These are phyloP conservation scores for Calameuta filiformis DNA, from an alignment of 2,888 invertebrate species.

Conservation along the genomic window DNA sequence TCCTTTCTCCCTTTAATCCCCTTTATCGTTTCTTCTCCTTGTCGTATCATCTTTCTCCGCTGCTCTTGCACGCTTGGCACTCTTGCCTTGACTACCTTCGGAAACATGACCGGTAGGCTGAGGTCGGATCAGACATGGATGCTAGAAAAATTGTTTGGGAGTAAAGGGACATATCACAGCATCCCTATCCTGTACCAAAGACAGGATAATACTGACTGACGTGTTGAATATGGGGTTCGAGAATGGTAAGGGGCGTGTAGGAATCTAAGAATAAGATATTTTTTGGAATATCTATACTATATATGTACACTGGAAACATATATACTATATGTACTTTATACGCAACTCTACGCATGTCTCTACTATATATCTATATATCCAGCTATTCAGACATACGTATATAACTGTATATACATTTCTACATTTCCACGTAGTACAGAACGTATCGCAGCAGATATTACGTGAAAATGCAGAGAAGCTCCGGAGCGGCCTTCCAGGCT, in stretches of 20 bases:
- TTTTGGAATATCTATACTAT: neutral
- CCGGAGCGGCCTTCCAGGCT: neutral
- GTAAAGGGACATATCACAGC: neutral
- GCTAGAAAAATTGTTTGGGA: neutral
- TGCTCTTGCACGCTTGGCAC: neutral
- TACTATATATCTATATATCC: neutral
- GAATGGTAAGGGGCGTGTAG: neutral
- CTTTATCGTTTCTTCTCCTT: neutral
- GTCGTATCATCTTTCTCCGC: neutral
- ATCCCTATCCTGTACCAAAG: neutral
- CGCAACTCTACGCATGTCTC: neutral
- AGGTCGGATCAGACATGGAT: neutral
- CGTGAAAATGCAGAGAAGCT: constrained; percentile 3
- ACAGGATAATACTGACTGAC: neutral
- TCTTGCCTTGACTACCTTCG: neutral
- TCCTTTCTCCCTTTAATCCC: neutral
- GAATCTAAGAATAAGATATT: neutral
- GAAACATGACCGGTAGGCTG: neutral
- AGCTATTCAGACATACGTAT: neutral
- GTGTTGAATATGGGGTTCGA: neutral
- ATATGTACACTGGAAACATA: neutral
- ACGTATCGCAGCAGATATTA: neutral
- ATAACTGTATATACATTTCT: neutral
- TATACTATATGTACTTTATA: neutral
- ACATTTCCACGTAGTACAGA: neutral